phyloP scores from a whole-genome alignment of 2,113 vertebrate species.

The Menidia beryllina region DNA sequence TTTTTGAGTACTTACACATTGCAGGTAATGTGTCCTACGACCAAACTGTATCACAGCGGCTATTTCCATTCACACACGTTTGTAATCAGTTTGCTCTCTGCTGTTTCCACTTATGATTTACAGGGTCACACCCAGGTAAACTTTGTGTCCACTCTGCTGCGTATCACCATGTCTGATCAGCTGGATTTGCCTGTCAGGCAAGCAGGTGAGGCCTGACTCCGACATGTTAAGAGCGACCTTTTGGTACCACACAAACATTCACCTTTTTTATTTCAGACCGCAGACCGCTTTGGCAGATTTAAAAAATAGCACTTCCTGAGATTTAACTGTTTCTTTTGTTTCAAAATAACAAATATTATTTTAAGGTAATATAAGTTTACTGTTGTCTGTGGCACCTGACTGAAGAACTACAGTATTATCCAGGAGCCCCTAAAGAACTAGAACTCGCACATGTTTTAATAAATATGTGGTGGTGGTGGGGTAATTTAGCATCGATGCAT shows the following conservation, averaged over 20 bases:
- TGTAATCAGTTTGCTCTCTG: background rate
- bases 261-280: background rate
- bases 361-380: no score
- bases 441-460: constrained; percentile 15
- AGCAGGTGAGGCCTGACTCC: constrained; percentile 86
- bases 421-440: constrained; percentile 10
- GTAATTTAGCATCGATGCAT: constrained; percentile 24
- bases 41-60: no score
- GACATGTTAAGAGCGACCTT: background rate
- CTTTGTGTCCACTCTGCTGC: constrained; percentile 96
- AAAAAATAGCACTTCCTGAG: no score
- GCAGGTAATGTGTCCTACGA: no score
- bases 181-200: constrained; percentile 97
- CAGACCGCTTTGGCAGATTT: no score
- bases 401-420: background rate
- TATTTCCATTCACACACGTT: background rate
- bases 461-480: constrained; percentile 9
- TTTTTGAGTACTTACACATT: no score
- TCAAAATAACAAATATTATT: background rate
- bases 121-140: constrained; percentile 95
- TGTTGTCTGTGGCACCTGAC: no score
- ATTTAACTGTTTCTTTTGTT: background rate
- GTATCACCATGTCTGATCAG: constrained; percentile 97
- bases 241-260: background rate
- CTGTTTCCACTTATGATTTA: constrained; percentile 44